Evolutionary conservation across 2,888 invertebrate species (phyloP).

Genomic region (Eretmocerus hayati): DNA sequence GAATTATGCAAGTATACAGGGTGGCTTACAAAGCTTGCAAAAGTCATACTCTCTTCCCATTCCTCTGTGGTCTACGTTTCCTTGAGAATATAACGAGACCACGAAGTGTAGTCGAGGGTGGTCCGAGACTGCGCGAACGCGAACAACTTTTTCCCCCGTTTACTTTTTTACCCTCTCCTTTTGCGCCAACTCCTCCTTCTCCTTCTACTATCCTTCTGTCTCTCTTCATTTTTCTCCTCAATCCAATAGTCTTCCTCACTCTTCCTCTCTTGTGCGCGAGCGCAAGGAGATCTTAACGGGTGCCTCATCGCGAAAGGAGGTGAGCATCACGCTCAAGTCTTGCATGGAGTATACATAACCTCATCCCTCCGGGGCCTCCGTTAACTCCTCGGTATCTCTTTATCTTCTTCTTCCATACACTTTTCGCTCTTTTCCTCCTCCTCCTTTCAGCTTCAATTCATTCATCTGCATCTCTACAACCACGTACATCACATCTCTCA

Average conservation of each 20-base stretch:
- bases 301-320: conserved; percentile 28
- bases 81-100: conserved; percentile 20
- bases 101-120: conserved; percentile 22
- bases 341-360: no score
- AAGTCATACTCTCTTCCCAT: conserved; percentile 17
- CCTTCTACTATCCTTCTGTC: conserved; percentile 21
- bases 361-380: conserved; percentile 3
- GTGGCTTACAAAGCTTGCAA: conserved; percentile 4
- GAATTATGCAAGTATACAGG: not conserved
- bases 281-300: conserved; percentile 26
- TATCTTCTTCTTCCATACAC: conserved; percentile 22
- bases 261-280: not conserved
- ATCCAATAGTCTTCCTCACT: conserved; percentile 6
- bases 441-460: no score
- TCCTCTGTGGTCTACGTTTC: conserved; percentile 8
- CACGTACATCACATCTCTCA: no score
- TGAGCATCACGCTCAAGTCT: not conserved
- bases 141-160: conserved; percentile 14
- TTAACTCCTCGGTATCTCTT: conserved; percentile 21
- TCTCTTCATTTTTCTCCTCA: no score
- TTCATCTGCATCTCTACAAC: no score
- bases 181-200: conserved; percentile 22
- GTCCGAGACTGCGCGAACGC: conserved; percentile 13
- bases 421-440: conserved; percentile 8
- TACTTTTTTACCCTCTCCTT: conserved; percentile 24